Evolutionary conservation across 2,797 vertebrate genomes (phyloP), one percentile per base, ranked within the genome.

Genomic region (Loris lydekkerianus): DNA sequence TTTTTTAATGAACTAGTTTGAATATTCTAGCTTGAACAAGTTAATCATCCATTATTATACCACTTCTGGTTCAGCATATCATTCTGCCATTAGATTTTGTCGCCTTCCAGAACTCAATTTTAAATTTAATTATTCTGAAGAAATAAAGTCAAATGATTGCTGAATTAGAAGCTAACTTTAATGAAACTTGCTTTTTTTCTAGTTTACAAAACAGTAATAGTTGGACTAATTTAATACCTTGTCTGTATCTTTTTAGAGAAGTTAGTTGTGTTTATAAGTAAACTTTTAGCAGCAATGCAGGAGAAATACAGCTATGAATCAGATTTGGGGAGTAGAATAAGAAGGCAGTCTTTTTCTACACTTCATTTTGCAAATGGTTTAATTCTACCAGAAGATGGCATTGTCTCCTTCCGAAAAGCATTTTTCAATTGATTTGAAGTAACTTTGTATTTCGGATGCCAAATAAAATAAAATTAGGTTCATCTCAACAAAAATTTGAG

Each of bases 371-470:
- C 69, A 97, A 60, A 65, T 96, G 29, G 77, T 93, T 93, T 93
- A 46, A 58, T 81, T 96, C 96, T 93, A 69, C 89, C 95, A 95
- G 92, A 97, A 96, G 90, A 86, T 98, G 84, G 40, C 93, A 29
- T 93, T 93, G 65, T 58, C 67, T 90, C 96, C 97, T 97, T 92
- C 82, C 86, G 91, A 63, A 98, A 97, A 78, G n/a, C 58, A 31
- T 29, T 76, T 82, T 67, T 86, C 96, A 31, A 1, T 87, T 78
- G 49, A 72, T 75, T 92, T 92, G 34, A 92, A 87, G 93, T 86
- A 72, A 69, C 20, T 43, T 87, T 92, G 20, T 25, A 37, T 95
- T 92, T 94, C 93, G 67, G 70, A 89, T 73, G 7, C 49, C 90
- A 49, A 96, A 63, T 89, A 91, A 25, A 82, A 37, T 92, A 37